Evolutionary conservation across 2,888 invertebrate species (phyloP).

Genomic region (Drosophila rellima): DNA sequence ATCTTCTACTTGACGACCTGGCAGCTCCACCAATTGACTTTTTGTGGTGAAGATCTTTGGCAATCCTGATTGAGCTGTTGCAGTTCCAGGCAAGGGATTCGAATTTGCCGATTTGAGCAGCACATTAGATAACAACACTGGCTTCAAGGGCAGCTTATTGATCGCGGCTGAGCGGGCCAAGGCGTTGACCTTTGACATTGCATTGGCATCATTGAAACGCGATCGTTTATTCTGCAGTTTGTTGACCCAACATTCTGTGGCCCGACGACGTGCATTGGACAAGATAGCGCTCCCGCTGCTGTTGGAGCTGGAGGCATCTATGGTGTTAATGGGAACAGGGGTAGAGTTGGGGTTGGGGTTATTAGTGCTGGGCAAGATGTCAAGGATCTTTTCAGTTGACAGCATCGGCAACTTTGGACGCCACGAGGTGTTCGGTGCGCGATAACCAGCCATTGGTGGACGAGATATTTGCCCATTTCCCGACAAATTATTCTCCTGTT

Average conservation of each 20-base stretch:
- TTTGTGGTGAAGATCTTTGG: background rate
- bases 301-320: background rate
- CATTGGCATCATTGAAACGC: constrained; percentile 50
- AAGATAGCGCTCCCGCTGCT: constrained; percentile 29
- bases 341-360: fast-evolving
- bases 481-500: background rate
- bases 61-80: background rate
- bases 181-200: constrained; percentile 12
- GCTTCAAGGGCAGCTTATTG: background rate
- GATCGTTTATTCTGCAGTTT: constrained; percentile 60
- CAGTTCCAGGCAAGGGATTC: background rate
- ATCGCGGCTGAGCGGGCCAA: constrained; percentile 4
- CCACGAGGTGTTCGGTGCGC: constrained; percentile 1
- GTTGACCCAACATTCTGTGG: constrained; percentile 59
- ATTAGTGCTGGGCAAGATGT: background rate
- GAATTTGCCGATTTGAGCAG: background rate
- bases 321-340: background rate
- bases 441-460: background rate
- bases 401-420: background rate
- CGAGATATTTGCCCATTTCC: background rate
- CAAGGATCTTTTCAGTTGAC: background rate
- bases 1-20: background rate
- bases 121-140: background rate
- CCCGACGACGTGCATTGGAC: constrained; percentile 69
- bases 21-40: background rate